Percentiles rank a stretch among this genome's conserved stretches.
Evolutionary conservation across 2,888 invertebrate genomes (phyloP).

Genomic region (Bhutanitis thaidina): DNA sequence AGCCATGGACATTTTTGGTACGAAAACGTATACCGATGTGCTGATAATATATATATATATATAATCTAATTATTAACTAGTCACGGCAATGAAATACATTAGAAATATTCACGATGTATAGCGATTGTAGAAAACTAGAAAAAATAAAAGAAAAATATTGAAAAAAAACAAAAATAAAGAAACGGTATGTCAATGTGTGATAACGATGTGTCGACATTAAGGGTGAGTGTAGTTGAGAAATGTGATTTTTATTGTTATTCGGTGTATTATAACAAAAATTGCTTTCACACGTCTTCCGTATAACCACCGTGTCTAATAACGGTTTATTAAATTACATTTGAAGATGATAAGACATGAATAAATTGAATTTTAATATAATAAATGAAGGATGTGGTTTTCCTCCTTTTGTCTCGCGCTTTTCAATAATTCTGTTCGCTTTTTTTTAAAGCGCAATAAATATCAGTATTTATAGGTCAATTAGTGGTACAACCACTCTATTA

Average conservation of each 20-base stretch:
- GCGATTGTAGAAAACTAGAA: slow-evolving; percentile 46
- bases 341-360: no score
- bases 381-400: no score
- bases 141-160: slow-evolving; percentile 32
- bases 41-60: slow-evolving; percentile 34
- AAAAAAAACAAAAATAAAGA: slow-evolving; percentile 26
- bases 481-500: not conserved
- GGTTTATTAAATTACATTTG: no score
- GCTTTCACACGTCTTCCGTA: not conserved
- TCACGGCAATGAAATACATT: slow-evolving; percentile 43
- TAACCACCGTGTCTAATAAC: no score
- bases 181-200: slow-evolving; percentile 47
- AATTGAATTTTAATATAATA: no score
- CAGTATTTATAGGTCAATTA: slow-evolving; percentile 11
- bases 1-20: slow-evolving; percentile 49
- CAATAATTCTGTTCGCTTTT: no score
- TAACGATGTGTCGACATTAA: slow-evolving; percentile 35
- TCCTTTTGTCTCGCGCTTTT: no score
- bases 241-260: slow-evolving; percentile 63
- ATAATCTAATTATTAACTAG: slow-evolving; percentile 58
- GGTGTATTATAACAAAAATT: slow-evolving; percentile 28
- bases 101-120: slow-evolving; percentile 37
- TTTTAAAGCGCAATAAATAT: slow-evolving; percentile 20
- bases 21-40: slow-evolving; percentile 40
- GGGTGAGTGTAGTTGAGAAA: slow-evolving; percentile 49